phyloP scores from a whole-genome alignment of 2,888 invertebrate species.

The Drosophila yooni region DNA sequence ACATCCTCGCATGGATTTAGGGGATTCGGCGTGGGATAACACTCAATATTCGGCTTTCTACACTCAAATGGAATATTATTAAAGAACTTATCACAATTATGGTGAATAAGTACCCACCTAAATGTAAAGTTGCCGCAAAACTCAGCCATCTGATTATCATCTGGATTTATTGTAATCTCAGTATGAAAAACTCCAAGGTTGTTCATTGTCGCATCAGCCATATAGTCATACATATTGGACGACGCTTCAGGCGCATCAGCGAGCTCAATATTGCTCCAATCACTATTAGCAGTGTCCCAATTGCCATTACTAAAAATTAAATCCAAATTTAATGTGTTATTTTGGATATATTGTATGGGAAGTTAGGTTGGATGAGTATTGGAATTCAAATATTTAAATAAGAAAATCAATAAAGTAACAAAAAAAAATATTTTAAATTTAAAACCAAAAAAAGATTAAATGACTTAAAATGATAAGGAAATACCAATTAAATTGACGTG shows the following conservation, averaged over 20 bases:
- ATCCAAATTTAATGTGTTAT: no score
- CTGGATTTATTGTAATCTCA: slow-evolving; percentile 85
- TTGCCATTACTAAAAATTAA: slow-evolving; percentile 11
- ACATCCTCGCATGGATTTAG: slow-evolving; percentile 96
- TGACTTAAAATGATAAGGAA: not conserved
- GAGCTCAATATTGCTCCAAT: slow-evolving; percentile 11
- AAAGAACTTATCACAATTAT: not conserved
- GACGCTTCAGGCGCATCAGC: slow-evolving; percentile 19
- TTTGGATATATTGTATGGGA: not conserved
- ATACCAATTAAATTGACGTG: not conserved
- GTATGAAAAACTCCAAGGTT: slow-evolving; percentile 84
- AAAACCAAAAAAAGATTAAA: not conserved
- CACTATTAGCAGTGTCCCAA: slow-evolving; percentile 3
- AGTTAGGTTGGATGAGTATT: not conserved
- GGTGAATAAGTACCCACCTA: slow-evolving; percentile 68
- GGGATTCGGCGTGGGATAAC: slow-evolving; percentile 91
- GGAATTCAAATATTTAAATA: not conserved
- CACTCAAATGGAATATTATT: not conserved
- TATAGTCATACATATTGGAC: slow-evolving; percentile 57
- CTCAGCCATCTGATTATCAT: slow-evolving; percentile 85
- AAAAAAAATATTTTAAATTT: no score
- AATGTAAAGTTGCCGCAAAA: slow-evolving; percentile 87
- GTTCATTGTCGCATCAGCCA: slow-evolving; percentile 74
- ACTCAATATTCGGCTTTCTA: slow-evolving; percentile 87
- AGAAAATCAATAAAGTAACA: not conserved